Evolutionary conservation across 1,140 invertebrate species (phyloP), one percentile per base, ranked within the genome.

Genomic region (Drosophila persimilis): DNA sequence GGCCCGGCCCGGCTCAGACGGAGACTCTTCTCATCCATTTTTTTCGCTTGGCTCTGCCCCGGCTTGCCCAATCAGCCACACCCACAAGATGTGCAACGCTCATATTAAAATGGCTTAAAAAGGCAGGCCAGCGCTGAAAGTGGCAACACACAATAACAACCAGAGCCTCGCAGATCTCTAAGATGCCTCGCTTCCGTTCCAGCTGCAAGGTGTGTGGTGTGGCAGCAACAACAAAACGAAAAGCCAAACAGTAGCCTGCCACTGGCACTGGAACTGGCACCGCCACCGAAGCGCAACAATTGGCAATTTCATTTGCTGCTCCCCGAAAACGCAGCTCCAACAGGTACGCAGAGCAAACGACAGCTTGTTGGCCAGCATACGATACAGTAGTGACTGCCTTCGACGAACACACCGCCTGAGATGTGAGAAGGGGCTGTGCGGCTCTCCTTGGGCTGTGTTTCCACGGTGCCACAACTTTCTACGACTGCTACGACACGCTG

Each of bases 201-300:
- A 65, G 77, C 73, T 71, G 81, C 80, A 85, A 85, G 81, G 81
- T 85, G 81, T 85, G 81, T 85, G 81, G 81, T 85, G 81, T 85
- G 81, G 81, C 74, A 80, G 45, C 20, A 80, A 41, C 20, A 63
- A 54, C 51, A 50, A 43, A 51, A 20, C 57, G 31, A 39, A 53
- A 63, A 52, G 48, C 31, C 41, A 72, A 80, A 86, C 80, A 65
- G 81, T 73, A 85, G 77, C 62, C 50, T 51, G 62, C 62, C 62
- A 66, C 51, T 67, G 71, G 4, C 24, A 26, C 71, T 41, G 47
- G 24, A 3, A 3, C 73, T 73, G 58, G 64, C 58, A 57, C 64
- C 24, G 62, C 58, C 63, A 65, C 79, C 62, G 64, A 81, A 77
- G 81, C 77, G 53, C 83, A 86, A 86, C 81, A 86, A 86, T 86